phyloP scores from a whole-genome alignment of 1,140 invertebrate genomes.

The Homarus americanus region DNA sequence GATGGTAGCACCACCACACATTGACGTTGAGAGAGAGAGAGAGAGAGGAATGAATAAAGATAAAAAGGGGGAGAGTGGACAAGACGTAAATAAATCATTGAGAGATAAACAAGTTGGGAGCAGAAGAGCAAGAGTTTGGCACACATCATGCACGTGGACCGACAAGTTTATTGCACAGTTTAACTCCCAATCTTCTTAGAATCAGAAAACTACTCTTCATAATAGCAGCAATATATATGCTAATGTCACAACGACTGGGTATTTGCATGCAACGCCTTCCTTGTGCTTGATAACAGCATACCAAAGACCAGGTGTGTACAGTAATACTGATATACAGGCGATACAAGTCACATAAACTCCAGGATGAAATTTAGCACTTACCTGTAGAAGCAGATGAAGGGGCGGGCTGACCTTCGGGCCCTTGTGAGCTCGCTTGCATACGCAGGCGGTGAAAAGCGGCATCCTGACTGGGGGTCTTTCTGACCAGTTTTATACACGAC shows the following conservation, averaged over 20 bases:
- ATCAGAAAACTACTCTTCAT: not conserved
- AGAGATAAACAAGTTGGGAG: not conserved
- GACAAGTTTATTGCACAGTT: not conserved
- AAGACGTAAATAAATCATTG: not conserved
- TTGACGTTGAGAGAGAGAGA: not conserved
- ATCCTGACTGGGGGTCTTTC: slow-evolving; percentile 6
- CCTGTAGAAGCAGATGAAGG: slow-evolving; percentile 72
- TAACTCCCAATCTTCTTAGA: not conserved
- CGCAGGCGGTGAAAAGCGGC: slow-evolving; percentile 72
- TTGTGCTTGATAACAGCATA: not conserved
- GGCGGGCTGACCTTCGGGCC: slow-evolving; percentile 65
- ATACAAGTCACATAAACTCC: too few relatives aligned
- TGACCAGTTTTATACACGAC: not conserved
- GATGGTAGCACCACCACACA: too few relatives aligned
- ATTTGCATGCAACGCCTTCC: not conserved
- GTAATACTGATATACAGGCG: too few relatives aligned
- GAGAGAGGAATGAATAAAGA: not conserved
- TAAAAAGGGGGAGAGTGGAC: not conserved
- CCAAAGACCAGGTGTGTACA: too few relatives aligned
- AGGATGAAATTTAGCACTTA: slow-evolving; percentile 29
- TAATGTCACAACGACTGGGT: not conserved
- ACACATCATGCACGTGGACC: not conserved
- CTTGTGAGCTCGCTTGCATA: slow-evolving; percentile 65
- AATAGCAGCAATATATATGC: not conserved
- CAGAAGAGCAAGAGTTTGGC: not conserved